Evolutionary conservation across 2,797 vertebrate species (phyloP).

Genomic region (Centroberyx gerrardi): DNA sequence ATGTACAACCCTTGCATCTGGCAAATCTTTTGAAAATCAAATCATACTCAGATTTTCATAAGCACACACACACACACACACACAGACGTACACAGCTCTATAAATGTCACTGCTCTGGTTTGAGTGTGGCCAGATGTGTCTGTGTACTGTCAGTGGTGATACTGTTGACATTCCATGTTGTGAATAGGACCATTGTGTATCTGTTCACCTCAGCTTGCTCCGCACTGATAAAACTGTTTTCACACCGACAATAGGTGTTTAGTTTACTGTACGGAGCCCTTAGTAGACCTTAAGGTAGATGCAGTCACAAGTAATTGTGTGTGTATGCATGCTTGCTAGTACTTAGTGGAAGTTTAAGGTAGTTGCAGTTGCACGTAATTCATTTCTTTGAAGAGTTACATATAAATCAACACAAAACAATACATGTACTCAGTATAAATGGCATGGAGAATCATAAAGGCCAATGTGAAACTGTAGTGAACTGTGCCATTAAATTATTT

Average conservation of each 20-base stretch:
- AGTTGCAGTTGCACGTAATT: no score
- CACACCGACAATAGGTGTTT: slow-evolving; percentile 31
- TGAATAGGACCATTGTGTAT: slow-evolving; percentile 64
- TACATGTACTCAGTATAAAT: background rate
- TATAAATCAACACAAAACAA: background rate
- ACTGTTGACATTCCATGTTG: slow-evolving; percentile 75
- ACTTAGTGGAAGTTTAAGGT: no score
- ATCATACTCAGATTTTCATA: background rate
- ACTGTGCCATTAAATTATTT: background rate
- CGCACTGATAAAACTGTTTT: slow-evolving; percentile 49
- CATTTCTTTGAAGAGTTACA: no score
- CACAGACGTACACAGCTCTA: slow-evolving; percentile 34
- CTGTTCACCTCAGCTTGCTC: slow-evolving; percentile 43
- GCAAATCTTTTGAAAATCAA: slow-evolving; percentile 15
- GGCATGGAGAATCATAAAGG: background rate
- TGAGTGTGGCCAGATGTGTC: slow-evolving; percentile 65
- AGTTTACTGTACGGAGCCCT: slow-evolving; percentile 10
- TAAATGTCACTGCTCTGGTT: slow-evolving; percentile 64
- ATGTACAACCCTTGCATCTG: background rate
- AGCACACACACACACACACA: slow-evolving; percentile 21
- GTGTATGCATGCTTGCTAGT: background rate
- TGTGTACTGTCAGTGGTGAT: slow-evolving; percentile 64
- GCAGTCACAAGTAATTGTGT: background rate
- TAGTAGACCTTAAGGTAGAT: slow-evolving; percentile 16
- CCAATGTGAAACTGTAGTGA: background rate